Evolutionary conservation across 2,113 vertebrate genomes (phyloP).

Genomic region (Corythaeola cristata): DNA sequence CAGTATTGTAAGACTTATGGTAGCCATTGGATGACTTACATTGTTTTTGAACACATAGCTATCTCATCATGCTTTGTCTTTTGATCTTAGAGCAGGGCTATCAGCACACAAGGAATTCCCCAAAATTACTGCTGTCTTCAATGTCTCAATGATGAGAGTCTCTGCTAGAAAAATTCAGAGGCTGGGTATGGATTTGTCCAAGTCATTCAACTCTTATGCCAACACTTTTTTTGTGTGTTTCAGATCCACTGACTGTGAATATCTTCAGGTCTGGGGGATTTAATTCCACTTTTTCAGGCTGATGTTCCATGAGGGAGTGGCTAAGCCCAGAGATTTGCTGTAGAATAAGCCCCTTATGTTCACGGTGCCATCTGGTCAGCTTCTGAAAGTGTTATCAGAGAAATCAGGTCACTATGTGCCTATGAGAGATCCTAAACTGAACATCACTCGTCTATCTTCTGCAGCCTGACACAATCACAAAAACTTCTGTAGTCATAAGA

Average conservation of each 20-base stretch:
- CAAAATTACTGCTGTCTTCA: neutral
- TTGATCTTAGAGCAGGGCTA: neutral
- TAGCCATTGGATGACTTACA: neutral
- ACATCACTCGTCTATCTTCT: neutral
- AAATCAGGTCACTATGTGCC: slow-evolving; percentile 23
- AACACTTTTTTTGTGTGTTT: neutral
- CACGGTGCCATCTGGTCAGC: slow-evolving; percentile 17
- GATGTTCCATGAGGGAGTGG: neutral
- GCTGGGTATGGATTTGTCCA: neutral
- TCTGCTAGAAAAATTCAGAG: neutral
- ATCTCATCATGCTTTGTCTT: neutral
- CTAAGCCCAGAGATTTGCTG: slow-evolving; percentile 34
- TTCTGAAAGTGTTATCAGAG: neutral
- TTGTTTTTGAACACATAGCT: neutral
- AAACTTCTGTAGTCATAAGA: neutral
- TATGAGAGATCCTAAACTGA: neutral
- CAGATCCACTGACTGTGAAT: neutral
- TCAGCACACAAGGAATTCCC: neutral
- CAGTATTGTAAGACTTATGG: neutral
- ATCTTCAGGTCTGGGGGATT: neutral
- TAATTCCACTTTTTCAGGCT: neutral
- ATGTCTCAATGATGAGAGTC: neutral
- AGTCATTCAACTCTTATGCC: neutral
- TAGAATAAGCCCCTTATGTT: slow-evolving; percentile 42
- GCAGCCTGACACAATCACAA: neutral